phyloP scores from a whole-genome alignment of 1,140 invertebrate genomes.

The Luehdorfia chinensis region DNA sequence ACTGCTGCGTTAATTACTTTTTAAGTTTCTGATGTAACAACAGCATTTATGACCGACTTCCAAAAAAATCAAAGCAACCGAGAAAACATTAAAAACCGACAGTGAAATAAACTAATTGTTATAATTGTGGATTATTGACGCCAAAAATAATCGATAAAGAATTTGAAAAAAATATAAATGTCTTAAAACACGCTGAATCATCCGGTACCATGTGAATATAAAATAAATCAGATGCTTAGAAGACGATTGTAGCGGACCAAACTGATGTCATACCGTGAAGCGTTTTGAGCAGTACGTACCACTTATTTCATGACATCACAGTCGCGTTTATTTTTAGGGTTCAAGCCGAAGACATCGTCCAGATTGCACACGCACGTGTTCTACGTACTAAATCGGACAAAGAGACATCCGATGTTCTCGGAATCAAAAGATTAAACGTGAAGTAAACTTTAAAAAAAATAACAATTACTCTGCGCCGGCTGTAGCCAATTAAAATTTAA shows the following conservation, averaged over 20 bases:
- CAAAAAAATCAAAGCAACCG: too few species aligned
- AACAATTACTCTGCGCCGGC: too few species aligned
- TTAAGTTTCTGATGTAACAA: too few species aligned
- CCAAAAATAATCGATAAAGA: slow-evolving; percentile 19
- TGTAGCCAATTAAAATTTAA: too few species aligned
- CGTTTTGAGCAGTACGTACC: slow-evolving; percentile 55
- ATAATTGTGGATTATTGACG: slow-evolving; percentile 1
- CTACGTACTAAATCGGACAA: slow-evolving; percentile 16
- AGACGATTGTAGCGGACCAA: slow-evolving; percentile 43
- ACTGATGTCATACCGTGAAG: slow-evolving; percentile 66
- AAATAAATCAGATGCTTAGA: slow-evolving; percentile 48
- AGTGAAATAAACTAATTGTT: slow-evolving; percentile 3
- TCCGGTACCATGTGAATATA: slow-evolving; percentile 34
- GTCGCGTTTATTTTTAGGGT: slow-evolving; percentile 61
- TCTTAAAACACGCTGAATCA: too few species aligned
- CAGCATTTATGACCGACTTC: too few species aligned
- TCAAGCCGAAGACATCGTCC: slow-evolving; percentile 37
- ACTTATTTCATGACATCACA: slow-evolving; percentile 68
- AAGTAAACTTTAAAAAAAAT: too few species aligned
- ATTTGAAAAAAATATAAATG: too few species aligned
- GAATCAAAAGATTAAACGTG: too few species aligned
- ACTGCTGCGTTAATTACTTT: too few species aligned
- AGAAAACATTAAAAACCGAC: too few species aligned
- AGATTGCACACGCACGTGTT: slow-evolving; percentile 32
- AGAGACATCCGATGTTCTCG: too few species aligned